Percentiles rank a stretch among this genome's conserved stretches.
Evolutionary conservation across 2,113 vertebrate genomes (phyloP).

Genomic region (Engraulis encrasicolus): DNA sequence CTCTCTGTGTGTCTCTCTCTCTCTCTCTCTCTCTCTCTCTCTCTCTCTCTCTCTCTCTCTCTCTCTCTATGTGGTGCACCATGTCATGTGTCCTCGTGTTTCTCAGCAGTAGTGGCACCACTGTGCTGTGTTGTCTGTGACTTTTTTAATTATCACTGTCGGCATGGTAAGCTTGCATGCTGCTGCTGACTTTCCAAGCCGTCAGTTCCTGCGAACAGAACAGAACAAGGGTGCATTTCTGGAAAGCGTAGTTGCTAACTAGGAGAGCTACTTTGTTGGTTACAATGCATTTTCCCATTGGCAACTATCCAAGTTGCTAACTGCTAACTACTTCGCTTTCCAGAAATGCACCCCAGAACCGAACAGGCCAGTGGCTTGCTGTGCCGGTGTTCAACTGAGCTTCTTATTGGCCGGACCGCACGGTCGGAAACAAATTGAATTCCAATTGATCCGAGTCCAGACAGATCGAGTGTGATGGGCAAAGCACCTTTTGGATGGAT

Average conservation of each 20-base stretch:
- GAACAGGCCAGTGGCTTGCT: too few species aligned
- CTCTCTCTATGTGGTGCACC: background rate
- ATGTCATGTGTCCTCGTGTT: background rate
- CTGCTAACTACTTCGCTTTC: too few species aligned
- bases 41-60: background rate
- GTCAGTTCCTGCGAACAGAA: constrained; percentile 55
- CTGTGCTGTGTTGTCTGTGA: constrained; percentile 61
- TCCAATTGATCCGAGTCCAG: background rate
- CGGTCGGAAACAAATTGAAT: background rate
- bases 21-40: background rate
- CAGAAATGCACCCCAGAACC: too few species aligned
- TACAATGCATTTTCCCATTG: too few species aligned
- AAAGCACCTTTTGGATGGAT: background rate
- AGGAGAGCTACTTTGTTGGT: too few species aligned
- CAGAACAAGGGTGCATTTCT: too few species aligned
- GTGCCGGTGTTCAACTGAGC: constrained; percentile 26
- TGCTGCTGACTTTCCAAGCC: constrained; percentile 51
- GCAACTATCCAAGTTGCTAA: too few species aligned
- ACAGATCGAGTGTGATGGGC: background rate
- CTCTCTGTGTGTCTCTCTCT: background rate
- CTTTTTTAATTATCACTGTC: constrained; percentile 60
- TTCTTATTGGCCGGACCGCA: background rate
- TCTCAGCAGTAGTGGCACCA: too few species aligned
- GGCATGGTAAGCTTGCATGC: constrained; percentile 43
- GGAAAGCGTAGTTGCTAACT: too few species aligned